Evolutionary conservation across 2,113 vertebrate species (phyloP), one percentile per base, ranked within the genome.

Genomic region (Corapipo altera): DNA sequence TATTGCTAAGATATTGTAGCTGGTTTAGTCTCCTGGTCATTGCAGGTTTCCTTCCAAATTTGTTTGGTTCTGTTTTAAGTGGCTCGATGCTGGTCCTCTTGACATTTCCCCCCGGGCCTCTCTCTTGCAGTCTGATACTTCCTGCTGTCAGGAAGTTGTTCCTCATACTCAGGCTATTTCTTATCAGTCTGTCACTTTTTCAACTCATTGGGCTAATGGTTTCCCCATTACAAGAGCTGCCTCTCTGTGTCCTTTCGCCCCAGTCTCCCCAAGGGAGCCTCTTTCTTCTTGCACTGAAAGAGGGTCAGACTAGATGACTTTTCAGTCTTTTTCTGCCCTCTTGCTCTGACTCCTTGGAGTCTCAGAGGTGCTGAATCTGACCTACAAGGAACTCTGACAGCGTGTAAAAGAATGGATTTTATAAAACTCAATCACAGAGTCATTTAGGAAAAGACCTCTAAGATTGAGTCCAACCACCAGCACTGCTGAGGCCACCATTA

Each of bases 81-180:
- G 88, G 14, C 69, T 90, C 17, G 2, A 67, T 18, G 72, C 67
- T 83, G 75, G 51, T 85, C 78, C 75, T 95, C 55, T 72, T 41
- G 59, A 75, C 32, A 8, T 83, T 90, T 65, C 72, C 82, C 76
- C 85, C 48, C 14, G 11, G 30, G 93, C 48, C 78, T 81, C 75
- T 83, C 85, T 91, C 90, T 69, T 88, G 79, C 82, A 64, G 75
- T 19, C 88, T 85, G 93, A 72, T 71, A 82, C 72, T 89, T 88
- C 92, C 67, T 21, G 69, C 93, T 95, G 93, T 88, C 93, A 96
- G 92, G 95, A 97, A 96, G 95, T 88, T 97, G 92, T 96, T 78
- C 85, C 90, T 96, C 86, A 84, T 91, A 30, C 83, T 92, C 79
- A 30, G 79, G 44, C 90, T 91, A 84, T 49, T 96, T 90, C 95